Evolutionary conservation across 1,140 invertebrate species (phyloP).

Genomic region (Nasonia vitripennis): DNA sequence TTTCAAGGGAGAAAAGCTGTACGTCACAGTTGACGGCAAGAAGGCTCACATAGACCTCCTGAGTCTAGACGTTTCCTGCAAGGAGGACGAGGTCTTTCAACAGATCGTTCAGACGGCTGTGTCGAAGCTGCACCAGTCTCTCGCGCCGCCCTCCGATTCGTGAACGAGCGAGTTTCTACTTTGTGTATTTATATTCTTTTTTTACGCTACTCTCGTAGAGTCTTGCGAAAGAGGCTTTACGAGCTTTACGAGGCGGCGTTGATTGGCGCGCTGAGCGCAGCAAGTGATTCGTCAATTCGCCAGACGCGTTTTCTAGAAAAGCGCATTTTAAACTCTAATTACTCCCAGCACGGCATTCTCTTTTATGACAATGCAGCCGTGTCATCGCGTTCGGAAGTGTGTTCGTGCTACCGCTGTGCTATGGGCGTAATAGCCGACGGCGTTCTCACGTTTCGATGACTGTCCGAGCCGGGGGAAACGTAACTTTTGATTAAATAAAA

Average conservation of each 20-base stretch:
- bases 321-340: not conserved
- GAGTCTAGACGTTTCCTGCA: slow-evolving; percentile 86
- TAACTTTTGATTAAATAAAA: not conserved
- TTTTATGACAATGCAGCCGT: not conserved
- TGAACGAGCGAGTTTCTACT: not conserved
- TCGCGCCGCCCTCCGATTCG: slow-evolving; percentile 81
- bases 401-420: not conserved
- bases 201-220: not conserved
- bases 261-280: too few relatives aligned
- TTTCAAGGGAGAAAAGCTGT: slow-evolving; percentile 92
- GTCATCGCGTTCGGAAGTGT: not conserved
- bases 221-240: not conserved
- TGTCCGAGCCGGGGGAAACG: not conserved
- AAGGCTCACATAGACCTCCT: slow-evolving; percentile 90
- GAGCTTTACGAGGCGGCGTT: too few relatives aligned
- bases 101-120: slow-evolving; percentile 92
- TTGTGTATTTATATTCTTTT: not conserved
- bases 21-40: slow-evolving; percentile 90
- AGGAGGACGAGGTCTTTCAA: slow-evolving; percentile 87
- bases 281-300: too few relatives aligned
- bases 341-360: not conserved
- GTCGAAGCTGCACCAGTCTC: slow-evolving; percentile 87
- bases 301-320: not conserved
- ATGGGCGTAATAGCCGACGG: too few relatives aligned
- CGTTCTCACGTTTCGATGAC: not conserved